Conservation (phyloP, 2,797 vertebrate species). For the Syndactyla subalaris region DNA sequence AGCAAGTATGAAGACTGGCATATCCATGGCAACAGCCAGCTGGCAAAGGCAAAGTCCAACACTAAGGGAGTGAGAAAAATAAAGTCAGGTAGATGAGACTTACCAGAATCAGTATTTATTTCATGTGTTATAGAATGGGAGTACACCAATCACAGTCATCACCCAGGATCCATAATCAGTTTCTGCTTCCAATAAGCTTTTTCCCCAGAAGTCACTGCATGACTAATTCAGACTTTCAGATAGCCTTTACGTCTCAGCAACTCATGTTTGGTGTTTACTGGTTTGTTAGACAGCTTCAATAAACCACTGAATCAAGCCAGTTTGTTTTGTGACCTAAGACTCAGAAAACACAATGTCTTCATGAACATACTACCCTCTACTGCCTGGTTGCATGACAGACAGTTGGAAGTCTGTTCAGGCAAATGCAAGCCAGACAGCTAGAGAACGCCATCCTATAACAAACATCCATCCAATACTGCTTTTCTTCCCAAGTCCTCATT, state of each 20-base stretch:
- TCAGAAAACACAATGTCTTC: background rate
- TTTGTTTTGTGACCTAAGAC: background rate
- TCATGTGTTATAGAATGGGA: background rate
- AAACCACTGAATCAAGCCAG: background rate
- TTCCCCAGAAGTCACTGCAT: background rate
- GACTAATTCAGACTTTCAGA: background rate
- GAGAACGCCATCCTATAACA: background rate
- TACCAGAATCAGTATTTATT: background rate
- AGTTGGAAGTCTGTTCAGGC: background rate
- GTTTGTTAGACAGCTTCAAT: background rate
- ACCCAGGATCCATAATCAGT: background rate
- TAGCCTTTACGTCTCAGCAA: background rate
- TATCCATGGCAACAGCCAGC: slow-evolving; percentile 68
- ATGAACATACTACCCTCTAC: background rate
- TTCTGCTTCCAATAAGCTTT: background rate
- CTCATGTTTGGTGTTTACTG: background rate
- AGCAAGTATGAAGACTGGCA: slow-evolving; percentile 84
- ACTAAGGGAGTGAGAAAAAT: background rate
- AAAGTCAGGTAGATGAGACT: background rate
- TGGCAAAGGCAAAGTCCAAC: background rate
- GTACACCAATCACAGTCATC: background rate
- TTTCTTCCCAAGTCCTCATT: background rate
- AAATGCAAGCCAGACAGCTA: background rate
- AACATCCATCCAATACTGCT: background rate
- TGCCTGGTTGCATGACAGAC: background rate